Evolutionary conservation across 2,797 vertebrate genomes (phyloP), one percentile per base, ranked within the genome.

Genomic region (Notamacropus eugenii): DNA sequence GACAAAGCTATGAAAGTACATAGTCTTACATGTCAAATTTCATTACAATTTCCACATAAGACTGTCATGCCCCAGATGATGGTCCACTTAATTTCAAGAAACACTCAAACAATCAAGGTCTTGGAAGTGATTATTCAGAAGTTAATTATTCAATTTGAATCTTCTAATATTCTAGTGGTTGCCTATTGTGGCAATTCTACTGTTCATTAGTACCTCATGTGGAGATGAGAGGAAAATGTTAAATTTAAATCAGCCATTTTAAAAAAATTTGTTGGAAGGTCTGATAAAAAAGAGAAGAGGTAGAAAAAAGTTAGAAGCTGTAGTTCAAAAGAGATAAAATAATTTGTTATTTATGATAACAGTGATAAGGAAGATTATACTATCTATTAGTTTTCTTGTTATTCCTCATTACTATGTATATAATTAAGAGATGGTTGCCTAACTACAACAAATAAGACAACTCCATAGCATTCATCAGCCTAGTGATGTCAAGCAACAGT

Each of bases 61-160:
- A 82, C 46, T 55, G 58, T 24, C 55, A 91, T 13, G 31, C 16
- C 58, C 55, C 92, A 57, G 46, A n/a, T 92, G 92, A 91, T 31
- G 55, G 82, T 87, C 31, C 58, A n/a, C 29, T 74, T 59, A 90
- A 95, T 92, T 96, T 95, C 82, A 92, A 92, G 24, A 46, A 92
- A 27, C 90, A 54, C 27, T 52, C 19, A 59, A 27, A 55, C 59
- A 91, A 58, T 52, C 40, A 92, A 93, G 92, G 74, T 46, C 54
- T 19, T 93, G 67, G 90, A 54, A 91, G 67, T 74, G 57, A 93
- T 82, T 82, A 92, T 29, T 58, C 14, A 90, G 58, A 12, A 40
- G 13, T 10, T 58, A 92, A 82, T 57, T 92, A 46, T 82, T 82
- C 8, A 29, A 58, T 82, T 55, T 91, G 82, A n/a, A 82, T 58